Percentiles rank a stretch among this genome's conserved stretches.
Conservation (phyloP, 2,797 vertebrate species). For the Anguilla obscura region DNA sequence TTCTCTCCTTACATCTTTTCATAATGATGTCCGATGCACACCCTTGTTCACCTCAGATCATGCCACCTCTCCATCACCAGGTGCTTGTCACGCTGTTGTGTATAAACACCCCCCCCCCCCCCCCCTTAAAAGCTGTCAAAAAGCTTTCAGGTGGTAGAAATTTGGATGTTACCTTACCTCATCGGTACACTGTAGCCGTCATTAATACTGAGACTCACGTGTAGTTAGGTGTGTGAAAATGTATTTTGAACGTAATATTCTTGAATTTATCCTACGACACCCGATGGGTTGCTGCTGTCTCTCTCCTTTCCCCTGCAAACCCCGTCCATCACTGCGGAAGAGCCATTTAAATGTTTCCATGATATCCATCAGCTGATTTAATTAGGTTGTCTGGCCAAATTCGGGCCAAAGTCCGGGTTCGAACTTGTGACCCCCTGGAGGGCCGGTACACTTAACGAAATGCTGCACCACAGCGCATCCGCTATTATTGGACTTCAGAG, state of each 20-base stretch:
- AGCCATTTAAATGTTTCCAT: not conserved
- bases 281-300: too few relatives aligned
- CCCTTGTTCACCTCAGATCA: not conserved
- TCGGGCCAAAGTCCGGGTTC: not conserved
- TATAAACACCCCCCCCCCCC: not conserved
- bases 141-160: not conserved
- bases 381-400: too few relatives aligned
- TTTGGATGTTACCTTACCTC: not conserved
- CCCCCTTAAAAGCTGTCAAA: not conserved
- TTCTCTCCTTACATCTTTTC: not conserved
- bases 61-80: not conserved
- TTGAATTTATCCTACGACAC: not conserved
- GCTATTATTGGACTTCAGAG: not conserved
- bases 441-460: not conserved
- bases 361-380: not conserved
- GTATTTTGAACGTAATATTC: not conserved
- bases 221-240: not conserved
- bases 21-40: not conserved
- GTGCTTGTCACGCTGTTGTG: not conserved
- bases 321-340: not conserved
- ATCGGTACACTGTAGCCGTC: not conserved
- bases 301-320: not conserved
- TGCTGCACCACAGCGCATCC: not conserved
- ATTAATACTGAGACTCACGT: not conserved
- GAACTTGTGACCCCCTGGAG: not conserved